Conservation (phyloP, 2,113 vertebrate species). For the Cisticola juncidis region DNA sequence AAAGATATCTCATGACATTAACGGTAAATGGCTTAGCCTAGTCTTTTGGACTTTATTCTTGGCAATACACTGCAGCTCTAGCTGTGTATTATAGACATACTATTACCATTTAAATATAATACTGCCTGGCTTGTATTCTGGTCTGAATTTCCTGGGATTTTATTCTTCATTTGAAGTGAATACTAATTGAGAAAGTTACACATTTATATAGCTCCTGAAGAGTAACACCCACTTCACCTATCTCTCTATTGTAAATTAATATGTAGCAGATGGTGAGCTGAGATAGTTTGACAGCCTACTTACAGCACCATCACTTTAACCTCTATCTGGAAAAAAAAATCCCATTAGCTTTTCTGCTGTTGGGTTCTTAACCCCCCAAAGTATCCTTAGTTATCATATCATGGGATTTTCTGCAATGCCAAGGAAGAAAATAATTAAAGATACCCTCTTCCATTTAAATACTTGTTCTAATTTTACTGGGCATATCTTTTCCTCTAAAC, state of each 20-base stretch:
- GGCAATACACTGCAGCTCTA: neutral
- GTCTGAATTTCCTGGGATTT: slow-evolving; percentile 28
- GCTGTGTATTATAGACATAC: neutral
- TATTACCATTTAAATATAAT: slow-evolving; percentile 42
- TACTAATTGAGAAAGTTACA: slow-evolving; percentile 53
- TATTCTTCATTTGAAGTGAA: slow-evolving; percentile 50
- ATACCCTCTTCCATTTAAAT: slow-evolving; percentile 60
- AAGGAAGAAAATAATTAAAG: slow-evolving; percentile 65
- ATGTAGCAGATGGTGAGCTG: slow-evolving; percentile 64
- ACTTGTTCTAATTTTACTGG: slow-evolving; percentile 66
- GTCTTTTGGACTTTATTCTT: slow-evolving; percentile 22
- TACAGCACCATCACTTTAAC: slow-evolving; percentile 65
- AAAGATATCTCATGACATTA: neutral
- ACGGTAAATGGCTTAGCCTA: neutral
- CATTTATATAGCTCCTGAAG: slow-evolving; percentile 40
- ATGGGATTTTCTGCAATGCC: slow-evolving; percentile 58
- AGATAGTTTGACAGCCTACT: slow-evolving; percentile 65
- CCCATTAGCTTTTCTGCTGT: slow-evolving; percentile 67
- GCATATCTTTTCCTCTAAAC: slow-evolving; percentile 44
- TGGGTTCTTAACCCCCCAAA: slow-evolving; percentile 56
- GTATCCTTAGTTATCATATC: slow-evolving; percentile 43
- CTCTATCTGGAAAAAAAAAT: slow-evolving; percentile 61
- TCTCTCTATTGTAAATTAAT: slow-evolving; percentile 64
- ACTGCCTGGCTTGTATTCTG: neutral
- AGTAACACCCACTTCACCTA: slow-evolving; percentile 49